Conservation (phyloP, 2,113 vertebrate species). For the Gambusia holbrooki region DNA sequence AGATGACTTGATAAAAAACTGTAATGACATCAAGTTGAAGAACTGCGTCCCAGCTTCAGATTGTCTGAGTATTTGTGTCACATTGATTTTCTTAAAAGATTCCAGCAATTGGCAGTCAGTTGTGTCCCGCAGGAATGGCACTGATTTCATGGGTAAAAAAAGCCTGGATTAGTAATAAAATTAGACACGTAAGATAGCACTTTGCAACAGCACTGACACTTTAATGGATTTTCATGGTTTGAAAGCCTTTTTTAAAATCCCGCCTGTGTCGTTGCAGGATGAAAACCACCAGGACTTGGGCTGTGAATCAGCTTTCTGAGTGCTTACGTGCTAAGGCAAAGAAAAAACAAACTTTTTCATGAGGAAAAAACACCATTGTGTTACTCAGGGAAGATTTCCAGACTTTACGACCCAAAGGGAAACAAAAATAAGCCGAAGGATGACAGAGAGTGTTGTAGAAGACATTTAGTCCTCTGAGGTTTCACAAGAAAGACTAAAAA, state of each 20-base stretch:
- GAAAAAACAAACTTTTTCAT: constrained; percentile 5
- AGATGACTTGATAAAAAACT: constrained; percentile 2
- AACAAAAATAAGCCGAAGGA: constrained; percentile 8
- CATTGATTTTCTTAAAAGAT: constrained; percentile 16
- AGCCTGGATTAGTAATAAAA: constrained; percentile 44
- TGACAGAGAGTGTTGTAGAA: constrained; percentile 19
- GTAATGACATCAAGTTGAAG: neutral
- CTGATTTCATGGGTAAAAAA: constrained; percentile 12
- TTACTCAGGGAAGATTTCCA: constrained; percentile 16
- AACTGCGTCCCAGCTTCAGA: neutral
- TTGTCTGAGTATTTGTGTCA: constrained; percentile 32
- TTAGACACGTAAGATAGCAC: constrained; percentile 37
- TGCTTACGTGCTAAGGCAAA: constrained; percentile 9
- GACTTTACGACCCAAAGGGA: constrained; percentile 11
- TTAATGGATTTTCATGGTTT: constrained; percentile 67
- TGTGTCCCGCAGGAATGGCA: constrained; percentile 9
- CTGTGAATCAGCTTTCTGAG: constrained; percentile 37
- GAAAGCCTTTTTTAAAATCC: constrained; percentile 37
- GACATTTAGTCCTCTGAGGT: constrained; percentile 18
- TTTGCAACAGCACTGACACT: constrained; percentile 45
- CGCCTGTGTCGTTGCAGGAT: neutral
- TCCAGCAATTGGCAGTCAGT: neutral
- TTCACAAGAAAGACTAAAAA: neutral
- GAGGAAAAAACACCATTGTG: constrained; percentile 19
- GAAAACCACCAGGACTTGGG: neutral